phyloP scores from a whole-genome alignment of 2,113 vertebrate species.

The Xiphorhynchus elegans region DNA sequence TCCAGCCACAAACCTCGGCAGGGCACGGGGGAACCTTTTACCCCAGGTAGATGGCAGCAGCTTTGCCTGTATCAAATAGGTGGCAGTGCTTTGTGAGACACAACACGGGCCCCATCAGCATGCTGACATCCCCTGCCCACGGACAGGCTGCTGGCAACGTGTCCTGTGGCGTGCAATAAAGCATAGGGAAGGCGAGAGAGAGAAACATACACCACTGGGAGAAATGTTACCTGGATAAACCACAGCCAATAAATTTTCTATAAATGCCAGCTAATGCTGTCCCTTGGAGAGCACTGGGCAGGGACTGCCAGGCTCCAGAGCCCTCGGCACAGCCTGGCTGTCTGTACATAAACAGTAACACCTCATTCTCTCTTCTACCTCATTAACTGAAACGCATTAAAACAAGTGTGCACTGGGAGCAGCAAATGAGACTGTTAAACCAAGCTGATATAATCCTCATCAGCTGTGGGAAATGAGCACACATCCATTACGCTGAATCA shows the following conservation, averaged over 20 bases:
- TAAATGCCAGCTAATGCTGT: constrained; percentile 41
- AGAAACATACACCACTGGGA: background rate
- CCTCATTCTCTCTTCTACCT: constrained; percentile 80
- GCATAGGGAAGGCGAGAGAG: background rate
- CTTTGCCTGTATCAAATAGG: background rate
- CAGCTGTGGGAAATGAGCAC: constrained; percentile 76
- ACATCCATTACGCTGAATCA: constrained; percentile 63
- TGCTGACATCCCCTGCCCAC: fast-evolving
- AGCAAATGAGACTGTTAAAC: constrained; percentile 81
- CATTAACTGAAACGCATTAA: constrained; percentile 84
- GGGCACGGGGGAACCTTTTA: background rate
- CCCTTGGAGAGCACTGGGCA: constrained; percentile 51
- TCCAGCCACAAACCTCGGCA: background rate
- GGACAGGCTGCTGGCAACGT: background rate
- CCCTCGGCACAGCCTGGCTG: constrained; percentile 35
- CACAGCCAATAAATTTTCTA: constrained; percentile 31
- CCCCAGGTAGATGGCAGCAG: background rate
- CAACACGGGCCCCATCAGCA: background rate
- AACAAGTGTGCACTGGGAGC: constrained; percentile 79
- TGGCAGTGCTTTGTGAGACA: fast-evolving
- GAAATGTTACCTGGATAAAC: constrained; percentile 22
- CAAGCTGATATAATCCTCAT: constrained; percentile 80
- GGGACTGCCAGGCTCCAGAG: constrained; percentile 31
- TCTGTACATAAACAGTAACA: constrained; percentile 75
- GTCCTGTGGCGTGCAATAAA: background rate